Evolutionary conservation across 1,140 invertebrate genomes (phyloP).

Genomic region (Listronotus bonariensis): DNA sequence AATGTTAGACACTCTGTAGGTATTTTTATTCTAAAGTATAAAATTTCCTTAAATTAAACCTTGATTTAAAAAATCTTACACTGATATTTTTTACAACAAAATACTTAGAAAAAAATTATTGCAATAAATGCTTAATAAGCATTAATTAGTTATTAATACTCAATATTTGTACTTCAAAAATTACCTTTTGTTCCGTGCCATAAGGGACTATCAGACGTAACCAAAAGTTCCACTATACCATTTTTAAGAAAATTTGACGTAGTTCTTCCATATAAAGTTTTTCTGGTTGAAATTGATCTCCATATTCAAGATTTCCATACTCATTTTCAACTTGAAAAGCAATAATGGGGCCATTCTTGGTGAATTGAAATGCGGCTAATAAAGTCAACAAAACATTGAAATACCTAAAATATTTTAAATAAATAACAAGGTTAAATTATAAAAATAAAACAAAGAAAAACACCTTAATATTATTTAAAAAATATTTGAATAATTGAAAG

Average conservation of each 20-base stretch:
- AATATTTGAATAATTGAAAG: too few species aligned
- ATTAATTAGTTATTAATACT: too few species aligned
- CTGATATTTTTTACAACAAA: too few species aligned
- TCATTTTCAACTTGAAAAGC: constrained; percentile 64
- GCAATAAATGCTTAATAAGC: too few species aligned
- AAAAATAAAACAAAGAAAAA: too few species aligned
- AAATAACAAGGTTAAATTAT: too few species aligned
- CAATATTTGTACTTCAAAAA: not conserved
- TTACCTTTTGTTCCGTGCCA: constrained; percentile 13
- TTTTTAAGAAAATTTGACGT: constrained; percentile 50
- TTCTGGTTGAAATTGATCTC: constrained; percentile 52
- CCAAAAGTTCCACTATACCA: constrained; percentile 58
- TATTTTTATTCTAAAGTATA: too few species aligned
- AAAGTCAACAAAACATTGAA: constrained; percentile 58
- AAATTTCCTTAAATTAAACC: too few species aligned
- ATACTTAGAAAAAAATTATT: too few species aligned
- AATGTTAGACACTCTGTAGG: too few species aligned
- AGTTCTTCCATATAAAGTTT: constrained; percentile 57
- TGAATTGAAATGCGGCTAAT: constrained; percentile 61
- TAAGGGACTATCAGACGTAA: constrained; percentile 56
- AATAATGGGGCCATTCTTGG: constrained; percentile 64
- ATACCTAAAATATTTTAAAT: constrained; percentile 47
- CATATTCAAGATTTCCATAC: constrained; percentile 55
- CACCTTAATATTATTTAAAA: too few species aligned
- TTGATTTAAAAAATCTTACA: too few species aligned